phyloP scores from a whole-genome alignment of 2,113 vertebrate species.

The Zosterops borbonicus region DNA sequence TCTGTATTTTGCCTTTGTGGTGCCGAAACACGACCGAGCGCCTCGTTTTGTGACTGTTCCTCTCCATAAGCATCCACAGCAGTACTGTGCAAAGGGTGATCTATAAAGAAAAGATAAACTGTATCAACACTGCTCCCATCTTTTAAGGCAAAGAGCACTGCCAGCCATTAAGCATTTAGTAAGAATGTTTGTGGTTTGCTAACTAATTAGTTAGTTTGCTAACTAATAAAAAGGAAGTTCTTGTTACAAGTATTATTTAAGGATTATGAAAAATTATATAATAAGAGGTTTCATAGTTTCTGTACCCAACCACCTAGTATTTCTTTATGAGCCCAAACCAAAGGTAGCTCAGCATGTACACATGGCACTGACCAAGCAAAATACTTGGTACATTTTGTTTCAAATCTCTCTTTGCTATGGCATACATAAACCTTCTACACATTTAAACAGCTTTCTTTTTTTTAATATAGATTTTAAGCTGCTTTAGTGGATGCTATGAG shows the following conservation, averaged over 20 bases:
- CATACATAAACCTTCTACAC: not conserved
- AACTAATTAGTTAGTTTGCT: not conserved
- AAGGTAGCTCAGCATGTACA: not conserved
- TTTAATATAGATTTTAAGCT: not conserved
- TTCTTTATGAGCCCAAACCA: not conserved
- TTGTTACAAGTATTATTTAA: not conserved
- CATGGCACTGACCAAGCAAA: not conserved
- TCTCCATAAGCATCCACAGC: conserved; percentile 67
- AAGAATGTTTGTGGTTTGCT: not conserved
- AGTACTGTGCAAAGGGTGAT: conserved; percentile 78
- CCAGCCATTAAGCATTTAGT: not conserved
- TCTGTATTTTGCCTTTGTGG: not conserved
- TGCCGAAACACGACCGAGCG: not conserved
- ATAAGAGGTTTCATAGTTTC: not conserved
- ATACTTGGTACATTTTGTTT: not conserved
- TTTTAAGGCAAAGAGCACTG: not conserved
- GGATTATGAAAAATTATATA: not conserved
- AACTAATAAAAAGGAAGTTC: not conserved
- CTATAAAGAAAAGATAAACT: conserved; percentile 20
- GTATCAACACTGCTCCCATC: not conserved
- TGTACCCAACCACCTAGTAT: not conserved
- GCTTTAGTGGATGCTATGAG: not conserved
- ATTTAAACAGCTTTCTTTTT: not conserved
- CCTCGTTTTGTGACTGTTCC: not conserved
- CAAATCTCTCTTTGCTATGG: not conserved